A percentile compares a stretch with the other conserved stretches of the same genome.
These are phyloP conservation scores for Catharus bicknelli DNA, from an alignment of 2,113 vertebrate genomes.

Conservation along the genomic window DNA sequence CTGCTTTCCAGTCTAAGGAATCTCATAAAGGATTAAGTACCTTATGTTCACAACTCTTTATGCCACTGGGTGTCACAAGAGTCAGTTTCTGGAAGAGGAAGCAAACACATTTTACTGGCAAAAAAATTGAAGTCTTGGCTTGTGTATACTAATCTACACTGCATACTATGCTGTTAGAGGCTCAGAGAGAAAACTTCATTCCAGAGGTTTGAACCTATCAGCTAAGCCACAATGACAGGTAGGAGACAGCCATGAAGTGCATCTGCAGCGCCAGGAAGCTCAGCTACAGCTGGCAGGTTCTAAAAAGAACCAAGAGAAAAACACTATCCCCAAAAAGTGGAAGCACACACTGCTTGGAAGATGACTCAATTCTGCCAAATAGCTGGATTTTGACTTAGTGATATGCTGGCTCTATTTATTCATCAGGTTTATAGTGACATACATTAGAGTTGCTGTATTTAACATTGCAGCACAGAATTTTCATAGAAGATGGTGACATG, in stretches of 20 bases:
- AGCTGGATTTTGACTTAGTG: not conserved
- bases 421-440: not conserved
- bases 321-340: not conserved
- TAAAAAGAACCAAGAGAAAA: not conserved
- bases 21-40: not conserved
- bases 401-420: not conserved
- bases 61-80: not conserved
- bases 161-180: not conserved
- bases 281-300: rapidly evolving
- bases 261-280: not conserved
- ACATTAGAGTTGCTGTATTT: not conserved
- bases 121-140: not conserved
- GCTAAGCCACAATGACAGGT: not conserved
- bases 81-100: not conserved
- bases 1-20: not conserved
- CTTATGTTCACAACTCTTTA: not conserved
- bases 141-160: not conserved
- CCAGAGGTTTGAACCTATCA: not conserved
- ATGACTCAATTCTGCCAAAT: not conserved
- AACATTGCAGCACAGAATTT: not conserved
- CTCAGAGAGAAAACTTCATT: not conserved
- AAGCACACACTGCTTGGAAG: not conserved
- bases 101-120: not conserved
- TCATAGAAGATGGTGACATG: not conserved
- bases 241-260: not conserved